Evolutionary conservation across 1,140 invertebrate species (phyloP).

Genomic region (Calliphora vicina): DNA sequence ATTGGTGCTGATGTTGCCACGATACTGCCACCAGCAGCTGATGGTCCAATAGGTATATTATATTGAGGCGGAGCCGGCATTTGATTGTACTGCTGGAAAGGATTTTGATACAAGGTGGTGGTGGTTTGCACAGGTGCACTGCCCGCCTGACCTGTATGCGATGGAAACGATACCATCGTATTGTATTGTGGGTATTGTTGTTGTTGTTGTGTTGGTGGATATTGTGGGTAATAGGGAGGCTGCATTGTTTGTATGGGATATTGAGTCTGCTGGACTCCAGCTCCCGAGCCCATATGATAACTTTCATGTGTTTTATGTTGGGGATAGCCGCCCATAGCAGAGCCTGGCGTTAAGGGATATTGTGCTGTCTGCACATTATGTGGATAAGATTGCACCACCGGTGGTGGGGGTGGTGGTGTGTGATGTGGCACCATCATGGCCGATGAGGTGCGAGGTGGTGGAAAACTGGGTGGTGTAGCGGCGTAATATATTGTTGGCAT

Average conservation of each 20-base stretch:
- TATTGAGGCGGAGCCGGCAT: constrained; percentile 45
- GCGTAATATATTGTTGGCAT: constrained; percentile 39
- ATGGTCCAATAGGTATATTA: background rate
- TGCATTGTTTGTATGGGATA: background rate
- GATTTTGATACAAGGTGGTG: constrained; percentile 18
- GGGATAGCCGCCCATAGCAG: constrained; percentile 21
- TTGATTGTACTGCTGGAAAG: constrained; percentile 30
- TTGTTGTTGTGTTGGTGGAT: constrained; percentile 38
- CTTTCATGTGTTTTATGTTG: constrained; percentile 19
- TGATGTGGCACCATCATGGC: constrained; percentile 34
- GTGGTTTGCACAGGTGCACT: background rate
- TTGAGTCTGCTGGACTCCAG: background rate
- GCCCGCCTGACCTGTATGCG: background rate
- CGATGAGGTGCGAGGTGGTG: constrained; percentile 50
- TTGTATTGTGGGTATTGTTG: constrained; percentile 37
- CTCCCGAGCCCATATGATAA: background rate
- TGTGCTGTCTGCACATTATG: background rate
- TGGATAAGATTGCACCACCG: constrained; percentile 41
- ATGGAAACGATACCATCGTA: constrained; percentile 20
- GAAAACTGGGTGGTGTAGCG: constrained; percentile 56
- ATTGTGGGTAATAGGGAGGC: background rate
- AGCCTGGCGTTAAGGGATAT: constrained; percentile 42
- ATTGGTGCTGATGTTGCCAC: constrained; percentile 3
- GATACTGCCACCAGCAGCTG: background rate
- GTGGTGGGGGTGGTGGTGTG: constrained; percentile 39